Base-by-base conservation (phyloP, 2,113 vertebrate species). In the Hucho hucho region DNA sequence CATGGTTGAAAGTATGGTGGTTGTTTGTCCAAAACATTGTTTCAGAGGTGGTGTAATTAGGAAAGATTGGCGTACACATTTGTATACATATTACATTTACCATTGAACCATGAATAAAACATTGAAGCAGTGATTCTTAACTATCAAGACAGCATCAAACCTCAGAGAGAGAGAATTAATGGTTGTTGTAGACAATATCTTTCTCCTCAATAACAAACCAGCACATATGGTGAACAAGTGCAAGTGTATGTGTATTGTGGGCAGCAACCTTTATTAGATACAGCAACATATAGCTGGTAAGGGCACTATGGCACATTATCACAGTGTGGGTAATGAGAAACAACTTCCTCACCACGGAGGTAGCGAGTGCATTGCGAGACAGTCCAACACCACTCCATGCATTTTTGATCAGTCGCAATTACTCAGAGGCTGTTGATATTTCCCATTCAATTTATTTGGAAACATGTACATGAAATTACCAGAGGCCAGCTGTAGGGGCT, bases 401-500 rank as follows among this genome's bases (percentile, higher is more conserved):
- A 91, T 90, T 89, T 91, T 90, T 90, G 84, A 90, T 87, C 87
- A 90, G 85, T 70, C 16, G 82, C 89, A 91, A 90, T 90, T 91
- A 90, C 87, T 91, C 83, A 80, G 82, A 79, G 79, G 81, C 84
- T 88, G 89, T 90, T 91, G 90, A 91, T 90, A 88, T 90, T 91
- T 89, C 80, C 86, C 70, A 81, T 88, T 90, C 82, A 80, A 89
- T 91, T 86, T 81, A 88, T 89, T 91, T 80, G 86, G 85, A 76
- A 90, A 87, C 75, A 92, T 89, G 85, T 87, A 83, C 89, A 89
- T 90, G 70, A 79, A 76, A 86, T 88, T 86, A 89, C 86, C 86
- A 83, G 86, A 86, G 83, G 91, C 83, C 81, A 68, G 90, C 89
- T 90, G 88, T 81, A 81, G 88, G 89, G 58, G 88, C 82, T 83